Evolutionary conservation across 1,140 invertebrate species (phyloP).

Genomic region (Diachasmimorpha longicaudata): DNA sequence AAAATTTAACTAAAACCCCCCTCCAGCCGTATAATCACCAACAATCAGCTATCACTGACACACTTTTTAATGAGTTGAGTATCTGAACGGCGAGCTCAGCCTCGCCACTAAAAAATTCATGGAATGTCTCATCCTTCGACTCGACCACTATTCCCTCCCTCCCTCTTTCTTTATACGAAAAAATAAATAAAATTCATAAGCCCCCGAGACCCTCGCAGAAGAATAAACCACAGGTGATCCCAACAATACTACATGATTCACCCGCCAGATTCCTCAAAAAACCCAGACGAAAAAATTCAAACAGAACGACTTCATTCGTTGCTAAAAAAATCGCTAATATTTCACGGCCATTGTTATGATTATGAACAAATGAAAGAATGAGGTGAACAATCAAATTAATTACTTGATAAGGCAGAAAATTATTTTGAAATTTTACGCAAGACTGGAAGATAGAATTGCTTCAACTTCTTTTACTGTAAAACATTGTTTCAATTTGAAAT

Average conservation of each 20-base stretch:
- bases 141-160: not conserved
- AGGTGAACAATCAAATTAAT: too few species aligned
- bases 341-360: too few species aligned
- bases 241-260: not conserved
- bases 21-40: not conserved
- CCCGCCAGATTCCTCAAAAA: not conserved
- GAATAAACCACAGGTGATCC: not conserved
- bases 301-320: too few species aligned
- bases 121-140: not conserved
- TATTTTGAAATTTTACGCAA: too few species aligned
- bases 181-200: not conserved
- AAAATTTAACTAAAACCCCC: not conserved
- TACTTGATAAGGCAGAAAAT: too few species aligned
- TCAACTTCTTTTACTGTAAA: too few species aligned
- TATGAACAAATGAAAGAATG: too few species aligned
- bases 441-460: too few species aligned
- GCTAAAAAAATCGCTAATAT: too few species aligned
- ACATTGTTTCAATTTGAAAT: too few species aligned
- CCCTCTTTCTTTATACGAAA: not conserved
- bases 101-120: not conserved
- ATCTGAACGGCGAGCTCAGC: not conserved
- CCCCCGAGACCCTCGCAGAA: not conserved
- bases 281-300: too few species aligned
- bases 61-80: not conserved
- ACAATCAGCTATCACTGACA: slow-evolving; percentile 8